A percentile compares a stretch with the other conserved stretches of the same genome.
Evolutionary conservation across 2,797 vertebrate species (phyloP).

Genomic region (Anguilla pacifica): DNA sequence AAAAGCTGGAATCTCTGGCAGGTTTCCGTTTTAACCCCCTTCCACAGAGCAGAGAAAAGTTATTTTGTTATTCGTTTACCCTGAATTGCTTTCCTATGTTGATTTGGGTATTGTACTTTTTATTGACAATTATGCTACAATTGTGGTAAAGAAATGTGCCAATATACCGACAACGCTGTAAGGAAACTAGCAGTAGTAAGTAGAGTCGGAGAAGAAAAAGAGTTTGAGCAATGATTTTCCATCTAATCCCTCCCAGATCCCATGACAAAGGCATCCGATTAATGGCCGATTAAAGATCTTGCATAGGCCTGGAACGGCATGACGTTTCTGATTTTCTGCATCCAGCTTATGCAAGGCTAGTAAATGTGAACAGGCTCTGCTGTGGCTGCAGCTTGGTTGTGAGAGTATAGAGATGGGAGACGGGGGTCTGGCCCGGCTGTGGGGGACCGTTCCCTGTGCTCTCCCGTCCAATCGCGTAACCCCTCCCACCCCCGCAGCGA

Average conservation of each 20-base stretch:
- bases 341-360: background rate
- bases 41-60: background rate
- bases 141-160: background rate
- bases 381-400: slow-evolving; percentile 14
- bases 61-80: background rate
- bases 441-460: background rate
- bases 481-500: background rate
- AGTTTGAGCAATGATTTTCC: background rate
- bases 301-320: background rate
- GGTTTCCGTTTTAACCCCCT: slow-evolving; percentile 21
- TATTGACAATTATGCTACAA: background rate
- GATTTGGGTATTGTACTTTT: background rate
- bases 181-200: background rate
- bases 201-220: background rate
- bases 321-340: background rate
- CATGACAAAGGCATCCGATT: background rate
- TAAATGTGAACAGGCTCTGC: background rate
- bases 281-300: background rate
- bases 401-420: slow-evolving; percentile 25
- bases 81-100: background rate
- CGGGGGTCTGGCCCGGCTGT: background rate
- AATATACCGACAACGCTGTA: background rate
- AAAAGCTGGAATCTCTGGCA: background rate
- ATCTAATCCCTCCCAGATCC: no score
- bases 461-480: background rate